Conservation (phyloP, 2,888 invertebrate species). For the Diachrysia chrysitis region DNA sequence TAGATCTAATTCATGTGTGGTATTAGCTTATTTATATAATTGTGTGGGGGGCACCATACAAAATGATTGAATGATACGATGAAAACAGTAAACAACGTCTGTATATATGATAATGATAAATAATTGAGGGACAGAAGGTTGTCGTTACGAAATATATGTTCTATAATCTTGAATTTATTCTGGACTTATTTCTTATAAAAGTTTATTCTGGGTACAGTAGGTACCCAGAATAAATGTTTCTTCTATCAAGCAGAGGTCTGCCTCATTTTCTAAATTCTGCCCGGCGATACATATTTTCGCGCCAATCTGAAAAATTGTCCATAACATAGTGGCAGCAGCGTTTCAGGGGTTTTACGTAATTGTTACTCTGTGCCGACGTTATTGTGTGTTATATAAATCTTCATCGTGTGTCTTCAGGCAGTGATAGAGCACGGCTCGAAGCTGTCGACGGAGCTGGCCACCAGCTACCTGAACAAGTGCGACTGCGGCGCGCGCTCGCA, state of each 20-base stretch:
- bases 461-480: conserved; percentile 74
- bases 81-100: not conserved
- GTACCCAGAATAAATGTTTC: no score
- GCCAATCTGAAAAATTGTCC: no score
- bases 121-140: not conserved
- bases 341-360: no score
- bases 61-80: not conserved
- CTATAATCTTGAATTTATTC: not conserved
- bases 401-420: conserved; percentile 72
- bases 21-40: not conserved
- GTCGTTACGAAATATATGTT: not conserved
- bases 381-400: not conserved
- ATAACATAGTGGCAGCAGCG: no score
- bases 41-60: not conserved
- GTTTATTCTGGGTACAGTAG: no score
- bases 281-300: no score
- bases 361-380: no score
- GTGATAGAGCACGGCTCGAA: conserved; percentile 84
- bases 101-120: not conserved
- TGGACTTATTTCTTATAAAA: not conserved
- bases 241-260: not conserved
- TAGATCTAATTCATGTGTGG: not conserved
- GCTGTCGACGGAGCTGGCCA: conserved; percentile 77
- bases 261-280: no score
- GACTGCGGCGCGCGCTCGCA: conserved; percentile 62